Base-by-base conservation (phyloP, 2,888 invertebrate genomes). In the Torymus texanus region DNA sequence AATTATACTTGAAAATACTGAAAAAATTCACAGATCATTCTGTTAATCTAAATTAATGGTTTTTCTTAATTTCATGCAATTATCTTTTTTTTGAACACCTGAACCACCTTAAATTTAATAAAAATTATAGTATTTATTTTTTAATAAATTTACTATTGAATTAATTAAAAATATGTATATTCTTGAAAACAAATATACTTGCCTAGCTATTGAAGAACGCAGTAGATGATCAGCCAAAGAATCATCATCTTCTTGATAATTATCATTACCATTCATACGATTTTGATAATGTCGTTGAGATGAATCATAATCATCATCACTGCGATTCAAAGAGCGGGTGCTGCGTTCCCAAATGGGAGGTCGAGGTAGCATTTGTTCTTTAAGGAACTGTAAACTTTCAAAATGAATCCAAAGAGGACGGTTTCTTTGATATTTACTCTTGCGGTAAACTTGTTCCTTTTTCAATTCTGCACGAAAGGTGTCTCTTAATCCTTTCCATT, bases 401-500 rank as follows among this genome's bases (percentile, higher is more conserved):
- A 88, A 90, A 76, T 90, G 90, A 55, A 88, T 88, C 91, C 91
- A 91, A 55, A 88, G 85, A 21, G 90, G 88, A 18, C 88, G 86
- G 56, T 85, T 87, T 50, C 87, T 85, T 55, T 86, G 85, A 55
- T 84, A 88, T 80, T 88, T 88, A 74, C 86, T 88, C 82, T 87
- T 87, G 13, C 85, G 80, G 53, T 85, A 88, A n/a, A 88, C 87
- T 63, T 86, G 86, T 29, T 90, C 89, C 78, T 90, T 90, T 79
- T 89, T 90, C 24, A 90, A 75, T 66, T 90, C 90, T 2, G 88
- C 88, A 2, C 90, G 88, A 80, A 90, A 90, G 0, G 90, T 90
- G 73, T 90, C 90, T 29, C 90, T 83, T 13, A 91, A 83, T 16
- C 89, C 89, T 81, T 90, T 90, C 90, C 90, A 90, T 79, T 89